Percentiles rank a stretch among this genome's conserved stretches.
Conservation (phyloP, 2,113 vertebrate genomes). For the Microtus montanus region DNA sequence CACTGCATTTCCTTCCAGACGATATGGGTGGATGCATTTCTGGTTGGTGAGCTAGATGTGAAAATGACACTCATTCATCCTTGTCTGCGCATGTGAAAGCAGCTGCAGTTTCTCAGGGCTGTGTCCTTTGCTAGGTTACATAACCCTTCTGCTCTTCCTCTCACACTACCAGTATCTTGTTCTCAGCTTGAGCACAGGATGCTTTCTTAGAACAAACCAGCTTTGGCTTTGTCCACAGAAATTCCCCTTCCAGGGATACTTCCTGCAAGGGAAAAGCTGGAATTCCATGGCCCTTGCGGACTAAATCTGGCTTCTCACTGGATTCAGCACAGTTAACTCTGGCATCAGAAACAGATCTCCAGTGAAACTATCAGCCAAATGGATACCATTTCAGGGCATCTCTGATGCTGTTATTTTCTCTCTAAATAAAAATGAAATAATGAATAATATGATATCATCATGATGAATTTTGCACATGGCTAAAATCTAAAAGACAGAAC, state of each 20-base stretch:
- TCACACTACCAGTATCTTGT: conserved; percentile 45
- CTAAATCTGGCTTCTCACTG: conserved; percentile 35
- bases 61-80: conserved; percentile 53
- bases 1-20: conserved; percentile 39
- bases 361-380: conserved; percentile 3
- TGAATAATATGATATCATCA: conserved; percentile 31
- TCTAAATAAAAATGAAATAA: conserved; percentile 61
- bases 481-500: conserved; percentile 44
- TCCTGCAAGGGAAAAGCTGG: background rate
- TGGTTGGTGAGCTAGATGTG: conserved; percentile 54
- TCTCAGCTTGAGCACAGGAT: conserved; percentile 34
- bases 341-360: conserved; percentile 33
- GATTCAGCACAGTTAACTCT: background rate
- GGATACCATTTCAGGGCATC: background rate
- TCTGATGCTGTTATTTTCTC: conserved; percentile 43
- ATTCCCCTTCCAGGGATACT: conserved; percentile 52
- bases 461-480: conserved; percentile 49
- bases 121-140: conserved; percentile 5
- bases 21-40: conserved; percentile 59
- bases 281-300: conserved; percentile 53
- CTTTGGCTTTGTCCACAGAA: conserved; percentile 39
- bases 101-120: conserved; percentile 46
- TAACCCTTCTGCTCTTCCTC: conserved; percentile 40
- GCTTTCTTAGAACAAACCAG: conserved; percentile 68
- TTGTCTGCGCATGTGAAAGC: conserved; percentile 60